Conservation (phyloP, 2,113 vertebrate species). For the Irena cyanogastra region DNA sequence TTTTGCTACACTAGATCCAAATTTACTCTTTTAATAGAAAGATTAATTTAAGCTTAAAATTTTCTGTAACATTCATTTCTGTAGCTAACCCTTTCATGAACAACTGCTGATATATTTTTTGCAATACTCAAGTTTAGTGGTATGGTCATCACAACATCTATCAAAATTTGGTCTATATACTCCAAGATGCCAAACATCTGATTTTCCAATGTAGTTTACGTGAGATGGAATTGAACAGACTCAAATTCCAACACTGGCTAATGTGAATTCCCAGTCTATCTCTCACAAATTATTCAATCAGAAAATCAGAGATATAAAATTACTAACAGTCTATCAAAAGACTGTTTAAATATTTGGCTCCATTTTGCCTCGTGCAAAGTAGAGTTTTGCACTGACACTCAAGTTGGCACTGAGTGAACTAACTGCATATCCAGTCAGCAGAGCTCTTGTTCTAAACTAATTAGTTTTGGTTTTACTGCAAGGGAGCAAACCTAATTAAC, state of each 20-base stretch:
- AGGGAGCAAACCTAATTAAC: background rate
- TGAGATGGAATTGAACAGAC: background rate
- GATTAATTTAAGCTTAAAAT: background rate
- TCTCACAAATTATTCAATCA: background rate
- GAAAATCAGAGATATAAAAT: background rate
- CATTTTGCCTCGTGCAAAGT: background rate
- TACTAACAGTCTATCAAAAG: background rate
- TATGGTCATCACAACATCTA: background rate
- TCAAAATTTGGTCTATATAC: background rate
- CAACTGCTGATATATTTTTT: background rate
- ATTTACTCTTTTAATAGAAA: background rate
- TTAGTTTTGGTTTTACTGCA: background rate
- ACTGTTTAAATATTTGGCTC: background rate
- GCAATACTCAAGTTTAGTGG: background rate
- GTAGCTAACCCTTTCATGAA: background rate
- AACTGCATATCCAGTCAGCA: background rate
- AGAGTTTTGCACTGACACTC: background rate
- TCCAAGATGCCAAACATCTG: background rate
- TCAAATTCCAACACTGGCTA: background rate
- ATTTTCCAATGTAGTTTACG: background rate
- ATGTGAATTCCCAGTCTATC: background rate
- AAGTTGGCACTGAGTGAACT: background rate
- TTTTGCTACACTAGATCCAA: background rate
- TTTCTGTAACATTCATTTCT: background rate
- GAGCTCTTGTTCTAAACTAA: background rate